A percentile compares a stretch with the other conserved stretches of the same genome.
Evolutionary conservation across 2,113 vertebrate species (phyloP).

Genomic region (Podarcis raffonei): DNA sequence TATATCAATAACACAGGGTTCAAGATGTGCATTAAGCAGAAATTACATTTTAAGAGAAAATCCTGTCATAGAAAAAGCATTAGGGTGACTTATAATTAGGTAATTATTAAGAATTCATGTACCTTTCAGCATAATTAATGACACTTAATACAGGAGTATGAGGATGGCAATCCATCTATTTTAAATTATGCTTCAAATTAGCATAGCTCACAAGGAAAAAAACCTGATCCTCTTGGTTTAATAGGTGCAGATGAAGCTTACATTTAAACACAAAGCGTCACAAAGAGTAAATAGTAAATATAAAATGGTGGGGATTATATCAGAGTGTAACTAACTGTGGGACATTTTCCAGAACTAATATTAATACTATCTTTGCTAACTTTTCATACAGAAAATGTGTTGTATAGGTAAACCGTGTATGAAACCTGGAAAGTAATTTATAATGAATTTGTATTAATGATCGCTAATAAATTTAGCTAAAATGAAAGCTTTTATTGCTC

Average conservation of each 20-base stretch:
- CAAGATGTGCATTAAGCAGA: conserved; percentile 43
- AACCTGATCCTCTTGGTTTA: conserved; percentile 58
- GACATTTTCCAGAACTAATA: conserved; percentile 76
- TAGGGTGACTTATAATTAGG: conserved; percentile 50
- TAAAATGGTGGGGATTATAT: conserved; percentile 59
- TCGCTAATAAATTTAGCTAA: conserved; percentile 74
- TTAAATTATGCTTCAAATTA: conserved; percentile 66
- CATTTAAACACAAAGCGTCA: conserved; percentile 39
- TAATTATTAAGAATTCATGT: conserved; percentile 68
- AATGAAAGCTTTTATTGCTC: conserved; percentile 72
- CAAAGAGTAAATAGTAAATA: conserved; percentile 53
- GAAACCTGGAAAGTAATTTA: conserved; percentile 76
- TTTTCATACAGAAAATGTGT: conserved; percentile 71
- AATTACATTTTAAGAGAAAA: conserved; percentile 61
- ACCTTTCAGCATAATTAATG: conserved; percentile 71
- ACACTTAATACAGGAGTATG: conserved; percentile 55
- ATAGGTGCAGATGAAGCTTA: conserved; percentile 59
- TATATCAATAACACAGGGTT: background rate
- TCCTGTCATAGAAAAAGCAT: conserved; percentile 53
- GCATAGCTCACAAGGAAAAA: conserved; percentile 63
- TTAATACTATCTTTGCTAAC: conserved; percentile 77
- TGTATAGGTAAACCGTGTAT: conserved; percentile 74
- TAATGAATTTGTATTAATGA: conserved; percentile 80
- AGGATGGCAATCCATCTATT: conserved; percentile 62
- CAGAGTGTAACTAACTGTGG: conserved; percentile 66